Base-by-base conservation (phyloP, 2,797 vertebrate genomes). In the Pelobates cultripes region DNA sequence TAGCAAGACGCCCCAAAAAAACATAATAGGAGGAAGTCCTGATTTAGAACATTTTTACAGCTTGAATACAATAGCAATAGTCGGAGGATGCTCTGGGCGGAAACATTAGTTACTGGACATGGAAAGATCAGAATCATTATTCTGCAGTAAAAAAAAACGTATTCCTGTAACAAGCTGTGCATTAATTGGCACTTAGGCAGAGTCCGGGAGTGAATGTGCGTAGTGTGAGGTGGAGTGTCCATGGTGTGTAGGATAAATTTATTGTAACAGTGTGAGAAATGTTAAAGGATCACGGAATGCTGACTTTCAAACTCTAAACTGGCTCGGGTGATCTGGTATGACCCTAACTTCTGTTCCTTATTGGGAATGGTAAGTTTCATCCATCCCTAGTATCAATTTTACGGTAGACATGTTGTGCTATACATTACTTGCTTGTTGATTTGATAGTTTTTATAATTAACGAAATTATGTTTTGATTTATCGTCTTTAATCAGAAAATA, bases 1-100 rank as follows among this genome's bases (percentile, higher is more conserved):
- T 92, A 94, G 95, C 95, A 96, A 94, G 95, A 96, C 93, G 89
- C 92, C 92, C 92, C 92, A 92, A 70, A 89, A 94, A 89, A 94
- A 89, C 93, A 97, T 96, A 99, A 99, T 99, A 92, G 96, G 91
- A 96, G 97, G 97, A 99, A 98, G 96, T 97, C 94, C 95, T 95
- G 93, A 92, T 96, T 96, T 96, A 96, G 96, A 96, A 94, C 91
- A 93, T 91, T 96, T 96, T 96, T 95, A 95, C 92, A 95, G 93
- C 93, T 92, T 91, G 93, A 91, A 92, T 92, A 95, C 93, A 94
- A 94, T 95, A 88, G 91, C 88, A 91, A 91, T 90, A 88, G 85
- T 89, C 79, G 75, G 92, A 92, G 94, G 94, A 95, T 96, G 94
- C 91, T 89, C 91, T 88, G 90, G 86, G 89, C 92, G 93, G 96